phyloP scores from a whole-genome alignment of 2,113 vertebrate species.

The Campylomormyrus numenius region DNA sequence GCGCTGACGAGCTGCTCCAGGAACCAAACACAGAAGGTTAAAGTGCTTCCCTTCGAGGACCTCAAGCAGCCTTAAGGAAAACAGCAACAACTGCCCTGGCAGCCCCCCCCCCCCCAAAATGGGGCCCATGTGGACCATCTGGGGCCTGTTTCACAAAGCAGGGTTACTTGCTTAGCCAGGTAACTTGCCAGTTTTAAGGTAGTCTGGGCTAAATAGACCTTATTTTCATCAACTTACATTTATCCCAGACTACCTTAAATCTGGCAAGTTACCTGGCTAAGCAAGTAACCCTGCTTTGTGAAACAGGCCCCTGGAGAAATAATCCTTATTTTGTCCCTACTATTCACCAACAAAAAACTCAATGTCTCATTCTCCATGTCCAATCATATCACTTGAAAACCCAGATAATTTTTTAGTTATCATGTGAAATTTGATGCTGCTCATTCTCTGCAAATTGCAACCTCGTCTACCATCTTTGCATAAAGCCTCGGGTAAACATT shows the following conservation, averaged over 20 bases:
- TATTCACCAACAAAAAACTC: not conserved
- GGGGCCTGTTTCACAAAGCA: too few species aligned
- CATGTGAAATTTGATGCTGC: not conserved
- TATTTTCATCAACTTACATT: too few species aligned
- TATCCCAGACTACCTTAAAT: too few species aligned
- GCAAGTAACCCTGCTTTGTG: too few species aligned
- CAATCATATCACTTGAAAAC: not conserved
- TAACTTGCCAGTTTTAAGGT: too few species aligned
- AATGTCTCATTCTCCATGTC: not conserved
- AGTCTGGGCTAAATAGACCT: too few species aligned
- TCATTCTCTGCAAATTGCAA: not conserved
- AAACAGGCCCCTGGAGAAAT: not conserved
- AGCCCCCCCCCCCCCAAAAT: slow-evolving; percentile 70
- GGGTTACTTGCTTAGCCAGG: too few species aligned
- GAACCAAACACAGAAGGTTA: slow-evolving; percentile 96
- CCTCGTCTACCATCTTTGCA: not conserved
- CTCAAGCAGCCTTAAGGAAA: slow-evolving; percentile 99
- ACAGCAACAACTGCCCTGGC: slow-evolving; percentile 99
- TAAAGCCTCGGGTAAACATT: not conserved
- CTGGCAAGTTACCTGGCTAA: too few species aligned
- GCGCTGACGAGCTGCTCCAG: slow-evolving; percentile 92
- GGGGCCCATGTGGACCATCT: slow-evolving; percentile 99
- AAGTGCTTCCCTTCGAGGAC: slow-evolving; percentile 99
- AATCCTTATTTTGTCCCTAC: not conserved
- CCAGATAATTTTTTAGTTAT: not conserved